Percentiles rank a stretch among this genome's conserved stretches.
These are phyloP conservation scores for Caenorhabditis latens DNA, from an alignment of 1,140 invertebrate species.

Conservation along the genomic window DNA sequence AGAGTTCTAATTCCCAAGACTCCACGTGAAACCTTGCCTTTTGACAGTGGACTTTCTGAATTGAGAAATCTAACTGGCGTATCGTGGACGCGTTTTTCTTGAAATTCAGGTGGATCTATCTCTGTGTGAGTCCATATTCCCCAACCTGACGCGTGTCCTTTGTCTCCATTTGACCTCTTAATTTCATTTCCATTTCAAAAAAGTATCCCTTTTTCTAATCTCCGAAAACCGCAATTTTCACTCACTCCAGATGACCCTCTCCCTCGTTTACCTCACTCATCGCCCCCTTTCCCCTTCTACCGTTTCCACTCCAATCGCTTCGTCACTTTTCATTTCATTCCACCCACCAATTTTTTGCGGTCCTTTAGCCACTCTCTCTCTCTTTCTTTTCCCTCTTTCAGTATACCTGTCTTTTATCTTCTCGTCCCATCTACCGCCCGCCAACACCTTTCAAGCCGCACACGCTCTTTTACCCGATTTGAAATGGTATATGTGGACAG, in stretches of 20 bases:
- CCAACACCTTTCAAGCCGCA: conserved; percentile 51
- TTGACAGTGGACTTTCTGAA: too few species aligned
- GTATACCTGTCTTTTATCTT: conserved; percentile 50
- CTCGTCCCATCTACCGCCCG: conserved; percentile 46
- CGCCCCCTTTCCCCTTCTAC: background rate
- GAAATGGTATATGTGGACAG: background rate
- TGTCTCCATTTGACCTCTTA: background rate
- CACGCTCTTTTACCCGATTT: background rate
- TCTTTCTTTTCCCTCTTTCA: background rate
- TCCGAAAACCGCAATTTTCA: conserved; percentile 37
- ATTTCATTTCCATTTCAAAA: background rate
- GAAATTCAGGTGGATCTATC: too few species aligned
- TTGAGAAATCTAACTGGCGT: too few species aligned
- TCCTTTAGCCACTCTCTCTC: background rate
- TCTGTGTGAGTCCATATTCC: background rate
- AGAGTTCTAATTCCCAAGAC: too few species aligned
- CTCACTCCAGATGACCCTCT: background rate
- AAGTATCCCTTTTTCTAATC: background rate
- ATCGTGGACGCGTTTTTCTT: too few species aligned
- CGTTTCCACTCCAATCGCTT: background rate
- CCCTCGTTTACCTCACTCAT: background rate
- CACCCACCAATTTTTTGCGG: conserved; percentile 22
- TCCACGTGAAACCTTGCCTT: too few species aligned
- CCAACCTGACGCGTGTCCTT: background rate
- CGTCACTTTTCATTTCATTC: conserved; percentile 30